Conservation (phyloP, 2,797 vertebrate species). For the Ceryle rudis region DNA sequence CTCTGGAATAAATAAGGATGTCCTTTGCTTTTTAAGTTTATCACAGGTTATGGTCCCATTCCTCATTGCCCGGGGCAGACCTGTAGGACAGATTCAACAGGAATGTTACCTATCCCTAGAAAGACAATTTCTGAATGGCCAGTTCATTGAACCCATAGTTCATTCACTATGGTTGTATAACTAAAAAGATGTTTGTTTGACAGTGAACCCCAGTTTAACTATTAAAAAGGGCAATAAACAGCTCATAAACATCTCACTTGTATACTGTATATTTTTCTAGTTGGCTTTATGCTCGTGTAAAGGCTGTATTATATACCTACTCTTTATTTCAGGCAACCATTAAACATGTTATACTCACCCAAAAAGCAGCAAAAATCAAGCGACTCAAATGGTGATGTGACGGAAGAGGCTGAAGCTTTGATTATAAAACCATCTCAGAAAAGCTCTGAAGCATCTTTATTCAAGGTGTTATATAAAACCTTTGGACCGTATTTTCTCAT, state of each 20-base stretch:
- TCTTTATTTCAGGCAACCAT: conserved; percentile 75
- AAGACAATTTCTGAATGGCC: background rate
- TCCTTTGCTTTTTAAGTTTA: background rate
- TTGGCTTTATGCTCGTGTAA: background rate
- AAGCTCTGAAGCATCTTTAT: conserved; percentile 86
- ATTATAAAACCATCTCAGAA: conserved; percentile 81
- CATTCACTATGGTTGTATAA: background rate
- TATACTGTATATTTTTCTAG: background rate
- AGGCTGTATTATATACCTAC: background rate
- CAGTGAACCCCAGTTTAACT: background rate
- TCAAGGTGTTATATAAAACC: conserved; percentile 89
- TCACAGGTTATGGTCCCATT: background rate
- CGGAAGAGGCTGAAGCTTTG: conserved; percentile 90
- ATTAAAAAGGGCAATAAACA: background rate
- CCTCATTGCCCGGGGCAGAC: background rate
- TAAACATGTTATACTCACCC: conserved; percentile 80
- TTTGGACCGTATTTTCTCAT: conserved; percentile 96
- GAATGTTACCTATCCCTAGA: background rate
- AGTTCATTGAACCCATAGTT: background rate
- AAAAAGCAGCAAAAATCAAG: conserved; percentile 71
- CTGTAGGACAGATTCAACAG: background rate
- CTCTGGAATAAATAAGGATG: background rate
- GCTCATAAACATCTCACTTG: background rate
- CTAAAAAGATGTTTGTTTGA: background rate
- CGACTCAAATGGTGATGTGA: conserved; percentile 66